Evolutionary conservation across 2,888 invertebrate genomes (phyloP).

Genomic region (Trachelus iudaicus): DNA sequence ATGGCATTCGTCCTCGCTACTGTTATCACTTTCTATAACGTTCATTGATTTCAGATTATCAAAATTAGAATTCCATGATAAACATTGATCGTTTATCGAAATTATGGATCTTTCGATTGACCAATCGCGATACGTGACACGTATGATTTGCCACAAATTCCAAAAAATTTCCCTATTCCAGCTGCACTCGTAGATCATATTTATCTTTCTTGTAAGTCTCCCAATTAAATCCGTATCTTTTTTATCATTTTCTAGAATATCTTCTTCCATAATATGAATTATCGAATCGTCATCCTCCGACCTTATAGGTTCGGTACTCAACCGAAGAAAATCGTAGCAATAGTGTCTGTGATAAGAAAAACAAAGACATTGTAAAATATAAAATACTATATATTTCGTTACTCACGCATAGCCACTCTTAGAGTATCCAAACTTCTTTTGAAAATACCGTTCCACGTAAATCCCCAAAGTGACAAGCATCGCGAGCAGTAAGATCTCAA

Average conservation of each 20-base stretch:
- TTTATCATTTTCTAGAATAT: not conserved
- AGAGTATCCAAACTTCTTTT: not conserved
- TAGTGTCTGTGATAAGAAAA: not conserved
- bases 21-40: not conserved
- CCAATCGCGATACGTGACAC: not conserved
- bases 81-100: not conserved
- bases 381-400: not conserved
- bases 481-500: conserved; percentile 20
- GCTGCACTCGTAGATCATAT: not conserved
- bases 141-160: not conserved
- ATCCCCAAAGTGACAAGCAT: conserved; percentile 23
- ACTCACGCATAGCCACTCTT: not conserved
- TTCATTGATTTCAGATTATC: not conserved
- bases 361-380: not conserved
- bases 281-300: not conserved
- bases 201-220: not conserved
- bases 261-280: not conserved
- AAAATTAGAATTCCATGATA: not conserved
- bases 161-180: not conserved
- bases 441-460: conserved; percentile 22
- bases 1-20: not conserved
- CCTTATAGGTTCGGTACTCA: not conserved
- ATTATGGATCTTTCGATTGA: not conserved
- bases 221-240: not conserved
- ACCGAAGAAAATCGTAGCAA: not conserved